Evolutionary conservation across 2,113 vertebrate genomes (phyloP), one percentile per base, ranked within the genome.

Genomic region (Dasyprocta punctata): DNA sequence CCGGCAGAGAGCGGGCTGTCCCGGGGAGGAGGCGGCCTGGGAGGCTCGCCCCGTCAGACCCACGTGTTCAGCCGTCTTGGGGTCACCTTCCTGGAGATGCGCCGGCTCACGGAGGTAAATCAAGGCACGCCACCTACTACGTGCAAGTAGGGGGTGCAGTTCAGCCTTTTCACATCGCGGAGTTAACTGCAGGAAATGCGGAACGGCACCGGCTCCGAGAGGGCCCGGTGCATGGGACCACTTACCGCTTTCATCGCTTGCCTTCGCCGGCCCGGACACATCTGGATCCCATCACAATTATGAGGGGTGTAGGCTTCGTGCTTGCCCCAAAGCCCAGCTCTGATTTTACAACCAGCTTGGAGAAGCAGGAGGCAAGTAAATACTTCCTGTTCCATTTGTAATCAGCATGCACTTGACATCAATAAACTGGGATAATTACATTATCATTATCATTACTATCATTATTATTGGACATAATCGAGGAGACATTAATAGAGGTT

Each of bases 221-320:
- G 98, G 94, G 89, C 80, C 93, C 86, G 91, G 99, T 99, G 99
- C 99, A 98, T 99, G 98, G 98, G 99, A 98, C 98, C 91, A 98
- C 98, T 98, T 99, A 99, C 98, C 99, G 99, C 99, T 99, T 99
- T 99, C 99, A 99, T 99, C 99, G 99, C 99, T 99, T 99, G 99
- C 99, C 99, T 99, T 98, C 98, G 89, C 98, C 98, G 99, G 98
- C 96, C 96, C 86, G 97, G 97, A 80, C 98, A 99, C 99, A 99
- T 99, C 99, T 99, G 99, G 99, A 98, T 98, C 98, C 97, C 98
- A 99, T 99, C 99, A 99, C 97, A 98, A 98, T 99, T 98, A 99
- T 98, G 99, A 99, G 99, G 99, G 99, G 99, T 99, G 99, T 98
- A 98, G 99, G 99, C 99, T 98, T 98, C 98, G 86, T 98, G 98